Base-by-base conservation (phyloP, 2,113 vertebrate species). In the Chaenocephalus aceratus region DNA sequence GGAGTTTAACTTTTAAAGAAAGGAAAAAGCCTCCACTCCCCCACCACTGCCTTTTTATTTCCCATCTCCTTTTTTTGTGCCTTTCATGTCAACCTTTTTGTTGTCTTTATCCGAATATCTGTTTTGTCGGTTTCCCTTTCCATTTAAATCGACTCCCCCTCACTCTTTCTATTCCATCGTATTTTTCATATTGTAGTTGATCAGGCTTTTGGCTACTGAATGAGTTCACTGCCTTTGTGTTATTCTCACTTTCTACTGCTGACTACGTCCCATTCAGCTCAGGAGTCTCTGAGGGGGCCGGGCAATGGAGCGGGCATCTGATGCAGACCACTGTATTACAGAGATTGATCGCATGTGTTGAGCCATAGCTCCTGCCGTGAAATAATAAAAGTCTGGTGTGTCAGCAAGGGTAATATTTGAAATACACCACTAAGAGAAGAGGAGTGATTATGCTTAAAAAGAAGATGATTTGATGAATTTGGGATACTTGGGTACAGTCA, bases 271-370 rank as follows among this genome's bases (percentile, higher is more conserved):
- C 83, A 71, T 88, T 86, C 75, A 83, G 75, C 57, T 41, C 4
- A 3, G 69, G 65, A 83, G 80, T 84, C 82, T 86, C 71, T 48
- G 52, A 75, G 78, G 53, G 30, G 56, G 75, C 62, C 62, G 6
- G 69, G 48, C 64, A 0, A 4, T 52, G 75, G 72, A 80, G 64
- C 51, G 21, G 57, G 51, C 53, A 72, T 80, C 80, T 83, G 51
- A 84, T 65, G 72, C 86, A 82, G 77, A 77, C 80, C 61, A 23
- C 76, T 30, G 5, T 53, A 58, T 80, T 78, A 62, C 62, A 65
- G 46, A 64, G 64, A 89, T 77, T 77, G 86, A 91, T 84, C 58
- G 79, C 70, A 48, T 80, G 87, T 77, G 77, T 80, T 86, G 72
- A 84, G 83, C 88, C 80, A 52, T 71, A 59, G 71, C 69, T 88